These are phyloP conservation scores for Zele albiditarsus DNA, from an alignment of 2,888 invertebrate genomes.

Conservation along the genomic window DNA sequence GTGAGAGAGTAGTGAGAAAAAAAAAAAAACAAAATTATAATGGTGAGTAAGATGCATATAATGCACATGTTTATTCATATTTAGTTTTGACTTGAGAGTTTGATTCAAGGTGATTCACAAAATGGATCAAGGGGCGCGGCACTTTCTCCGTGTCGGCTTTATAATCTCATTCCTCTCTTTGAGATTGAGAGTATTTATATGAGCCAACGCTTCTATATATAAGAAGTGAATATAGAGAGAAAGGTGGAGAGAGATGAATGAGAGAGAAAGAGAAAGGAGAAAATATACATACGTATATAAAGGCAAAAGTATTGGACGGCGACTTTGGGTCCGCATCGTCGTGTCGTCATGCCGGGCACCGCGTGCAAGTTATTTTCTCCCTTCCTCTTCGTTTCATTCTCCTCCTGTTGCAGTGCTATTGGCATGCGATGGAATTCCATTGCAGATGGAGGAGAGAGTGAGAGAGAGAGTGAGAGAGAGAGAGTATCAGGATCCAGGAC, in stretches of 20 bases:
- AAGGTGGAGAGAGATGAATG: background rate
- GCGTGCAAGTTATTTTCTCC: conserved; percentile 20
- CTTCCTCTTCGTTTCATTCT: conserved; percentile 3
- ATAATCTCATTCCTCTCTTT: background rate
- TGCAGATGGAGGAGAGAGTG: conserved; percentile 14
- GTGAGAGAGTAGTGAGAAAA: no score
- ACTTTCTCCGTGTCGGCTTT: conserved; percentile 48
- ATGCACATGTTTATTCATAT: background rate
- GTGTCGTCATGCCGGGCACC: conserved; percentile 12
- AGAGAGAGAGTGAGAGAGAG: background rate
- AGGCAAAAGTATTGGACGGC: conserved; percentile 12
- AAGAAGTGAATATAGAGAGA: background rate
- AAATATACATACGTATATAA: conserved; percentile 36
- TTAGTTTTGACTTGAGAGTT: background rate
- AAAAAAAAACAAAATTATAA: background rate
- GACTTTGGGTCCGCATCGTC: conserved; percentile 6
- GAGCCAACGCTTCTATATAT: conserved; percentile 5
- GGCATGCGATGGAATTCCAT: conserved; percentile 37
- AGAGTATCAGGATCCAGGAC: conserved; percentile 26
- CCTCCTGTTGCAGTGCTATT: background rate
- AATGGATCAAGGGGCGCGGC: conserved; percentile 48
- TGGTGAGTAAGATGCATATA: background rate
- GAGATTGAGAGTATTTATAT: conserved; percentile 25
- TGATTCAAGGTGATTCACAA: conserved; percentile 15
- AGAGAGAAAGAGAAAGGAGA: conserved; percentile 38